Evolutionary conservation across 1,140 invertebrate genomes (phyloP).

Genomic region (Meloidogyne hapla): DNA sequence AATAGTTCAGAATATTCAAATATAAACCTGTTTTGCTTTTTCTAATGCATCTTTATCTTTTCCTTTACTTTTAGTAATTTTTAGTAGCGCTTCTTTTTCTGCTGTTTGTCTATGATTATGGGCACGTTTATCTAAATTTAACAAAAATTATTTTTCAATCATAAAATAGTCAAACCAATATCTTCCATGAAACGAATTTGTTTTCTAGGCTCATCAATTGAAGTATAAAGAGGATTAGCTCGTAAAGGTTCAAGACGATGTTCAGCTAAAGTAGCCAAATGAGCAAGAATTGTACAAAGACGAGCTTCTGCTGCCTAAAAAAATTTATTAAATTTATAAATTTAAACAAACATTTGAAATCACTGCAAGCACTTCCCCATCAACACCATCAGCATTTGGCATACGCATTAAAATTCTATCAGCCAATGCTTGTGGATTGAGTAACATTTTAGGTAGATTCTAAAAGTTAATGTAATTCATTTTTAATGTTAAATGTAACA

Average conservation of each 20-base stretch:
- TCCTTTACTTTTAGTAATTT: slow-evolving; percentile 40
- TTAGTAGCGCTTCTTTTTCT: slow-evolving; percentile 44
- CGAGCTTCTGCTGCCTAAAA: slow-evolving; percentile 34
- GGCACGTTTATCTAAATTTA: slow-evolving; percentile 24
- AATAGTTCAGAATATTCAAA: neutral
- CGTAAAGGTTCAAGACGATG: slow-evolving; percentile 48
- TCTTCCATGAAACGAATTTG: slow-evolving; percentile 50
- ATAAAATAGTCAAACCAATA: neutral
- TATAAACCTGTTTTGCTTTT: slow-evolving; percentile 46
- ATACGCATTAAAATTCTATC: slow-evolving; percentile 33
- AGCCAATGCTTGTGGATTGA: slow-evolving; percentile 36
- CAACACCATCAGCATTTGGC: slow-evolving; percentile 43
- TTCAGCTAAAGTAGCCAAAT: slow-evolving; percentile 39
- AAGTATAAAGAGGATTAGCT: slow-evolving; percentile 41
- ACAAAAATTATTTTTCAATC: neutral
- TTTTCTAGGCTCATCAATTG: slow-evolving; percentile 47
- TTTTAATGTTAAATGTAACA: too few species aligned
- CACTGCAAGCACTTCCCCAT: slow-evolving; percentile 42
- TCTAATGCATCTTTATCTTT: slow-evolving; percentile 49
- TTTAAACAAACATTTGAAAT: slow-evolving; percentile 31
- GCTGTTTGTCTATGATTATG: slow-evolving; percentile 32
- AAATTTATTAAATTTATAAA: neutral
- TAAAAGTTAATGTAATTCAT: too few species aligned
- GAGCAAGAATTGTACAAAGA: slow-evolving; percentile 23
- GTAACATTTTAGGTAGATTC: slow-evolving; percentile 40